phyloP scores from a whole-genome alignment of 2,888 invertebrate species.

The Leptopterna dolabrata region DNA sequence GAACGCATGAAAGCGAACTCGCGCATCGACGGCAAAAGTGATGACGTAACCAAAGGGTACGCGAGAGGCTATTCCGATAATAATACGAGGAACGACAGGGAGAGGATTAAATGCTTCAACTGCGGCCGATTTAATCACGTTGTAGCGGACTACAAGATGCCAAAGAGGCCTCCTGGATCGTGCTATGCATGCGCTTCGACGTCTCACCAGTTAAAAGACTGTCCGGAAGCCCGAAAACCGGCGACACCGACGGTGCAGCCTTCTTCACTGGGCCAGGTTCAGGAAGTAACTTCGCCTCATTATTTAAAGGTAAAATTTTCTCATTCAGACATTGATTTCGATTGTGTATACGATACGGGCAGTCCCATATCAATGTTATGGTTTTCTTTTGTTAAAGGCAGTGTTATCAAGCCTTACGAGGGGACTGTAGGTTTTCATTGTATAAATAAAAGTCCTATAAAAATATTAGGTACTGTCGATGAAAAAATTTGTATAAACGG shows the following conservation, averaged over 20 bases:
- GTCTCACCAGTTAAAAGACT: not conserved
- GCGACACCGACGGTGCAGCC: too few relatives aligned
- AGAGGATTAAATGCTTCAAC: too few relatives aligned
- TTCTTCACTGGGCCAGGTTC: too few relatives aligned
- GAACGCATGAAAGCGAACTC: slow-evolving; percentile 5
- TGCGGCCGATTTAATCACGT: too few relatives aligned
- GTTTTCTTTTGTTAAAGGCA: slow-evolving; percentile 57
- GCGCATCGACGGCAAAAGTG: not conserved
- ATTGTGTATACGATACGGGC: not conserved
- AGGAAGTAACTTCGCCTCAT: not conserved
- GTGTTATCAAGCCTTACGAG: not conserved
- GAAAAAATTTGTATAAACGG: not conserved
- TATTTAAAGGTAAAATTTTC: not conserved
- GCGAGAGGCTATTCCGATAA: too few relatives aligned
- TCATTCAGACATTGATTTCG: not conserved
- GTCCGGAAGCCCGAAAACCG: too few relatives aligned
- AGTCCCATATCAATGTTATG: slow-evolving; percentile 1
- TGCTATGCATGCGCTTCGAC: not conserved
- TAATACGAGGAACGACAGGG: too few relatives aligned
- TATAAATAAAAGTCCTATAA: not conserved
- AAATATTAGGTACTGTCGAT: not conserved
- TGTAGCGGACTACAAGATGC: too few relatives aligned
- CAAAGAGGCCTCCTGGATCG: too few relatives aligned
- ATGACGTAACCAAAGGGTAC: too few relatives aligned
- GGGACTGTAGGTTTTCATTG: not conserved